phyloP scores from a whole-genome alignment of 2,113 vertebrate species.

The Coregonus clupeaformis region DNA sequence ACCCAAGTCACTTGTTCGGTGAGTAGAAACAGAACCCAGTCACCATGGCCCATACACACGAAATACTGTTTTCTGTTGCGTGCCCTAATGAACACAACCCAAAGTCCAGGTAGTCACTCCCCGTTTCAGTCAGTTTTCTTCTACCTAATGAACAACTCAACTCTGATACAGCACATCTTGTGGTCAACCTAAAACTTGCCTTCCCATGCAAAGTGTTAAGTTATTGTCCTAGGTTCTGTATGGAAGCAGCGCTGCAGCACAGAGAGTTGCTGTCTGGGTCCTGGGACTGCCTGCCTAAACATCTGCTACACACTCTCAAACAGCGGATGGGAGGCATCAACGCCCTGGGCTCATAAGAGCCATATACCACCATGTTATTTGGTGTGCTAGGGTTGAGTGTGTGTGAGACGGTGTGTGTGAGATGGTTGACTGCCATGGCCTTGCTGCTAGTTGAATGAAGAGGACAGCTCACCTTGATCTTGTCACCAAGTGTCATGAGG shows the following conservation, averaged over 20 bases:
- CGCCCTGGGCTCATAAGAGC: neutral
- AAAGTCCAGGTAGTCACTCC: no score
- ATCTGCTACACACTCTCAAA: slow-evolving; percentile 85
- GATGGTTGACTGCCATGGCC: neutral
- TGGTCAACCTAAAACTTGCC: no score
- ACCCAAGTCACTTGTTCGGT: slow-evolving; percentile 90
- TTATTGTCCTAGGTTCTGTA: slow-evolving; percentile 77
- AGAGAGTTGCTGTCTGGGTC: slow-evolving; percentile 81
- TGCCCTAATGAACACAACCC: no score
- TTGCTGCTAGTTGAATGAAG: neutral
- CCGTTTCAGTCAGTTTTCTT: no score
- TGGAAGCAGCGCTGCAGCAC: slow-evolving; percentile 85
- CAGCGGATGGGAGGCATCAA: slow-evolving; percentile 81
- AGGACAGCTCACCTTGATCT: no score
- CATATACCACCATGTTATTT: neutral
- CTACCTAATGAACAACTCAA: no score
- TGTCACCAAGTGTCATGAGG: neutral
- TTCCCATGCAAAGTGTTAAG: no score
- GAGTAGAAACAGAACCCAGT: slow-evolving; percentile 48
- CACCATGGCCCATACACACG: no score
- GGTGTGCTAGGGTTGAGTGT: neutral
- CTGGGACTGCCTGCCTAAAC: slow-evolving; percentile 92
- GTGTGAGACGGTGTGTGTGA: neutral
- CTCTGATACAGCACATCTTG: no score
- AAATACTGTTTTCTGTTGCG: no score